These are phyloP conservation scores for Theodoxus fluviatilis DNA, from an alignment of 2,888 invertebrate species.

Conservation along the genomic window DNA sequence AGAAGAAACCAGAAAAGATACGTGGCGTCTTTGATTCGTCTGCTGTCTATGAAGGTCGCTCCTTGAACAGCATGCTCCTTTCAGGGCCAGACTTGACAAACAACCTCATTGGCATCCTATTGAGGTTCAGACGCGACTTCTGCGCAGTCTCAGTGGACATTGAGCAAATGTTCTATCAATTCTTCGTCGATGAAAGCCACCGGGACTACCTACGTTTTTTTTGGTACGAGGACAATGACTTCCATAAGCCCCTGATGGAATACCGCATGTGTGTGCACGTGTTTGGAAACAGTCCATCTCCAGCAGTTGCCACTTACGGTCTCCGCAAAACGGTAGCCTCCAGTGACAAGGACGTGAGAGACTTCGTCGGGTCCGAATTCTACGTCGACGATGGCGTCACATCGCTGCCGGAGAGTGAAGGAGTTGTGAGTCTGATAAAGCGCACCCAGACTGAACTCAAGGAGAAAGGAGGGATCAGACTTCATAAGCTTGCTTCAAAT, in stretches of 20 bases:
- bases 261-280: conserved; percentile 40
- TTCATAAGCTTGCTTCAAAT: conserved; percentile 41
- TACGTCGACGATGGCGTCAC: conserved; percentile 39
- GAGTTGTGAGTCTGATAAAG: conserved; percentile 32
- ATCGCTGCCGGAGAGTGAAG: conserved; percentile 27
- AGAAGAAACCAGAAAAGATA: conserved; percentile 32
- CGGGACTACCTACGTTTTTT: conserved; percentile 34
- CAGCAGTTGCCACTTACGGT: conserved; percentile 35
- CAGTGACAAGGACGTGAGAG: conserved; percentile 27
- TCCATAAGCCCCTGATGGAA: conserved; percentile 29
- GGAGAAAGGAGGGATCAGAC: conserved; percentile 27
- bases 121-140: conserved; percentile 31
- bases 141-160: conserved; percentile 34
- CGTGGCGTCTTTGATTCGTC: conserved; percentile 33
- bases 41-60: conserved; percentile 28
- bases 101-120: conserved; percentile 33
- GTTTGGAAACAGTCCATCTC: conserved; percentile 38
- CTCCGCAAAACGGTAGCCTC: conserved; percentile 28
- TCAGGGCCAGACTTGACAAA: conserved; percentile 35
- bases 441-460: conserved; percentile 32
- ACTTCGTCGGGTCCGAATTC: conserved; percentile 34
- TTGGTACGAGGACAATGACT: conserved; percentile 36
- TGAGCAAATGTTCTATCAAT: conserved; percentile 37
- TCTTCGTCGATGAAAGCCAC: conserved; percentile 32
- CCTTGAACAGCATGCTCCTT: conserved; percentile 30